Evolutionary conservation across 2,888 invertebrate species (phyloP).

Genomic region (Leptopterna dolabrata): DNA sequence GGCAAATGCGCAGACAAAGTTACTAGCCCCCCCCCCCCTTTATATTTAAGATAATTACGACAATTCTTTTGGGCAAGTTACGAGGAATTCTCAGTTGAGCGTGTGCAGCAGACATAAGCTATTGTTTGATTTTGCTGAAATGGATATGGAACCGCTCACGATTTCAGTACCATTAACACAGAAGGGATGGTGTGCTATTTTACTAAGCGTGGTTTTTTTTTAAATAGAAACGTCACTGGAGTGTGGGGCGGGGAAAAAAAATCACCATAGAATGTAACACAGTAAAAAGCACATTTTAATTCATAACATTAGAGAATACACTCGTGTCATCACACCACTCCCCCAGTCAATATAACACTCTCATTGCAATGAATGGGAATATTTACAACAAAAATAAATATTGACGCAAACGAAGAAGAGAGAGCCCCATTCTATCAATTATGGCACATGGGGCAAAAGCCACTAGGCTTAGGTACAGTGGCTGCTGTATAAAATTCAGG

Average conservation of each 20-base stretch:
- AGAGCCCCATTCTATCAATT: slow-evolving; percentile 43
- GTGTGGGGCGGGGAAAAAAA: neutral
- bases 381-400: slow-evolving; percentile 51
- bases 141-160: no score
- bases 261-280: slow-evolving; percentile 20
- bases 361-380: slow-evolving; percentile 17
- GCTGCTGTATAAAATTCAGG: slow-evolving; percentile 37
- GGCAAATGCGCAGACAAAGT: no score
- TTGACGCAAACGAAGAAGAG: slow-evolving; percentile 3
- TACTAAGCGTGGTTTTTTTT: no score
- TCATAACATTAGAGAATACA: slow-evolving; percentile 44
- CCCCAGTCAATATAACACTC: slow-evolving; percentile 29
- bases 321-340: slow-evolving; percentile 40
- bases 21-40: no score
- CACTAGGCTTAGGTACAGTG: slow-evolving; percentile 24
- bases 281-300: slow-evolving; percentile 55
- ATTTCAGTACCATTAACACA: no score
- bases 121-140: no score
- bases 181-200: no score
- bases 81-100: no score
- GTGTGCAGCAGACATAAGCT: no score
- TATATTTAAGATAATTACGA: no score
- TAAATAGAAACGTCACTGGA: neutral
- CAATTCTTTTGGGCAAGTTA: no score
- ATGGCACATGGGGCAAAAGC: slow-evolving; percentile 56